phyloP scores from a whole-genome alignment of 2,888 invertebrate species.

The Yponomeuta evonymella region DNA sequence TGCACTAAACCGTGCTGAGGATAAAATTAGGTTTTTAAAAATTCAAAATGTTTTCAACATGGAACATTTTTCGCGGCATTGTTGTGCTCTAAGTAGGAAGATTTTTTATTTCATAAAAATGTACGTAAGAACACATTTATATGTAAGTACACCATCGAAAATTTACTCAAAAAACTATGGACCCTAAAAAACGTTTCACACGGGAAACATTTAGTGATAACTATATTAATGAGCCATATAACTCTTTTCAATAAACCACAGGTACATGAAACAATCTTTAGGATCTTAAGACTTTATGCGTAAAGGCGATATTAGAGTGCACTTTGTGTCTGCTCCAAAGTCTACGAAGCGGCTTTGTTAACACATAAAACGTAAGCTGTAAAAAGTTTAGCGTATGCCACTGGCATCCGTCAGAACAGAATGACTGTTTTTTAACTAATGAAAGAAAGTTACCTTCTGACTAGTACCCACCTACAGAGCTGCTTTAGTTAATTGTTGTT shows the following conservation, averaged over 20 bases:
- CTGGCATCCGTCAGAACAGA: not conserved
- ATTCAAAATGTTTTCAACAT: too few relatives aligned
- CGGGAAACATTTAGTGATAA: conserved; percentile 62
- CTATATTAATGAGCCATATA: conserved; percentile 56
- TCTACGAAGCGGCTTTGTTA: not conserved
- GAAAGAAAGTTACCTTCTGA: too few relatives aligned
- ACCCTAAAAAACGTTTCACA: conserved; percentile 39
- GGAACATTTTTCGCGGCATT: too few relatives aligned
- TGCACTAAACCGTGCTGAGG: too few relatives aligned
- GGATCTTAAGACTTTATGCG: not conserved
- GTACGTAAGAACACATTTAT: too few relatives aligned
- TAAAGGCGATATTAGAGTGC: not conserved
- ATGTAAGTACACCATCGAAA: not conserved
- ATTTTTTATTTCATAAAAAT: too few relatives aligned
- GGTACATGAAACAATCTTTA: not conserved
- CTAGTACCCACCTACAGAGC: too few relatives aligned
- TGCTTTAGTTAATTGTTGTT: too few relatives aligned
- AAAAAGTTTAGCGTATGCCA: not conserved
- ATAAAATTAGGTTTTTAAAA: too few relatives aligned
- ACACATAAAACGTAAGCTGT: not conserved
- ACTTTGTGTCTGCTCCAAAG: not conserved
- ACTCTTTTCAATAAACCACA: conserved; percentile 9
- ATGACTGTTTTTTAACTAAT: not conserved
- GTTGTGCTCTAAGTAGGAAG: too few relatives aligned
- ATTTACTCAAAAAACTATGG: not conserved